These are phyloP conservation scores for Sebastes itinus DNA, from an alignment of 2,797 vertebrate species.

Conservation along the genomic window DNA sequence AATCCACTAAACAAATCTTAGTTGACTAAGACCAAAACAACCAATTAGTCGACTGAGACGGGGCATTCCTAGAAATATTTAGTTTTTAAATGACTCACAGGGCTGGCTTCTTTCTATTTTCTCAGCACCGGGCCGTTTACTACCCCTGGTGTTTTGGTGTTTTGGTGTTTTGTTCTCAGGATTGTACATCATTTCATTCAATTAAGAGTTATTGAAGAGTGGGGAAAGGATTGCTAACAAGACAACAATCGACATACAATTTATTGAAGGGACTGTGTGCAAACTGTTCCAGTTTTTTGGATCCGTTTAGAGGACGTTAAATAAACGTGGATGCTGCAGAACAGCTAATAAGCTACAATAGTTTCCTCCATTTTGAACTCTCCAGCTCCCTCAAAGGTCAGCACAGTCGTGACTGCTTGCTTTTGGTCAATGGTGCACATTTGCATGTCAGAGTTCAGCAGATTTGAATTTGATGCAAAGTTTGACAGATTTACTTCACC, in stretches of 20 bases:
- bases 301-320: not conserved
- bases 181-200: not conserved
- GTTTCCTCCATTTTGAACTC: not conserved
- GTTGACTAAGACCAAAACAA: no score
- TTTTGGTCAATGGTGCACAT: not conserved
- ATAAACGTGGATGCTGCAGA: not conserved
- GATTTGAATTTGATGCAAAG: not conserved
- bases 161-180: not conserved
- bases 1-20: no score
- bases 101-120: no score
- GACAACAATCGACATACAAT: not conserved
- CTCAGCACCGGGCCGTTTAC: accelerated
- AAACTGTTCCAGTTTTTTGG: not conserved
- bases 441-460: not conserved
- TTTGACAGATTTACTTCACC: not conserved
- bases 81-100: no score
- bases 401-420: not conserved
- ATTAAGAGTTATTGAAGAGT: not conserved
- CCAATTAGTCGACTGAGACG: no score
- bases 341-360: not conserved
- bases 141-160: not conserved
- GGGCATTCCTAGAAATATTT: no score
- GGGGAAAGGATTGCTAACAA: not conserved
- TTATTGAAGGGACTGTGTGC: not conserved
- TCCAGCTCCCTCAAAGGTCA: not conserved